Evolutionary conservation across 92 coral and sea anemone genomes (phyloP).

Genomic region (Meandrina meandrites): DNA sequence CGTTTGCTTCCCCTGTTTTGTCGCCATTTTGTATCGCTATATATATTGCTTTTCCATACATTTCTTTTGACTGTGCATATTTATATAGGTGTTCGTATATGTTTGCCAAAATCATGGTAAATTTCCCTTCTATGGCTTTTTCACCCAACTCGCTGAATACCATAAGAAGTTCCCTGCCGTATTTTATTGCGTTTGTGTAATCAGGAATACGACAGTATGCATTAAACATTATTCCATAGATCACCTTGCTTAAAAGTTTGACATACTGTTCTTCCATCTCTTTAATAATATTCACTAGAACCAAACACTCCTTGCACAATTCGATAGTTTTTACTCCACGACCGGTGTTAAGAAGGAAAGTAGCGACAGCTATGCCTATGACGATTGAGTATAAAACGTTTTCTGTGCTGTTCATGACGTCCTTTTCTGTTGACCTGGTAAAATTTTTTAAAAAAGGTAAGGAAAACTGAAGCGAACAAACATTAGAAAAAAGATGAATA

Average conservation of each 20-base stretch:
- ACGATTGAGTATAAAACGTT: too few relatives aligned
- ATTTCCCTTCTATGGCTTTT: too few relatives aligned
- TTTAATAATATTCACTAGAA: background rate
- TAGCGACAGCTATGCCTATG: background rate
- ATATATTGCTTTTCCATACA: background rate
- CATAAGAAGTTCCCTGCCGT: background rate
- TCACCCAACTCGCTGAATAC: too few relatives aligned
- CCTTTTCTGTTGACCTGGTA: too few relatives aligned
- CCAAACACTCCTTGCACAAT: background rate
- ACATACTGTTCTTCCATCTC: background rate
- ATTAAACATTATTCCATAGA: background rate
- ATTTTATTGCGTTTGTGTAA: background rate
- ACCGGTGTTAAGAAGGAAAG: background rate
- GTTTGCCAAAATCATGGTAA: background rate
- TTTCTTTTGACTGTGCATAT: background rate
- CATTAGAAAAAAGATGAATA: too few relatives aligned
- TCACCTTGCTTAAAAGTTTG: fast-evolving
- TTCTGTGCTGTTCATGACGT: too few relatives aligned
- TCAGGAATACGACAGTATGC: background rate
- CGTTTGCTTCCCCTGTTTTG: too few relatives aligned
- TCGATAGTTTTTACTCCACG: background rate
- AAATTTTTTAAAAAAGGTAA: too few relatives aligned
- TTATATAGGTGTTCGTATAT: too few relatives aligned
- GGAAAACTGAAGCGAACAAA: too few relatives aligned
- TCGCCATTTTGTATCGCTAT: background rate